Percentiles rank a stretch among this genome's conserved stretches.
phyloP scores from a whole-genome alignment of 2,888 invertebrate species.

The Mycogona germanica region DNA sequence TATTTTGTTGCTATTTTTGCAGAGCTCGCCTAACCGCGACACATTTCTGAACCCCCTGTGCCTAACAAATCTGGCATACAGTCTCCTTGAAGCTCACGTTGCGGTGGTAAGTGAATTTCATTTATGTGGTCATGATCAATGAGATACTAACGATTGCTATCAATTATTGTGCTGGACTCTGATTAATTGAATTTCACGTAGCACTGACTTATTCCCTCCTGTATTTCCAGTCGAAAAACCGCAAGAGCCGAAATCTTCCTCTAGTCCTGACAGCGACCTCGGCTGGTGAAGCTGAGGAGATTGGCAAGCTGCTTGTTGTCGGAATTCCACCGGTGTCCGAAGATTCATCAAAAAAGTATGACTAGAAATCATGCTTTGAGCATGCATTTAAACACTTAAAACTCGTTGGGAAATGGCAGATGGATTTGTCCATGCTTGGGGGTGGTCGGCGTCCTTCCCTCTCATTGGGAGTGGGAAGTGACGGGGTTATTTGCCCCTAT shows the following conservation, averaged over 20 bases:
- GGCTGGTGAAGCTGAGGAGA: neutral
- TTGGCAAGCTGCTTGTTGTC: constrained; percentile 1
- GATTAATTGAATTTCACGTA: neutral
- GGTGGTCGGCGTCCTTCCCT: too few species aligned
- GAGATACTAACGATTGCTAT: neutral
- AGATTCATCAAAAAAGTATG: constrained; percentile 14
- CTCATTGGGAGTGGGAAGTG: too few species aligned
- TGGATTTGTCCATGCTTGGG: too few species aligned
- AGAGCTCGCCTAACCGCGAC: constrained; percentile 10
- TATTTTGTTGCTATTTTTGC: neutral
- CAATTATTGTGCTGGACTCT: neutral
- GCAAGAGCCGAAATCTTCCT: constrained; percentile 10
- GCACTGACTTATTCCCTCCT: neutral
- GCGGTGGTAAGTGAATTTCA: constrained; percentile 1
- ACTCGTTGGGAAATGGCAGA: too few species aligned
- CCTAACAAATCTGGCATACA: constrained; percentile 3
- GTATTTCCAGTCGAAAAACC: constrained; percentile 8
- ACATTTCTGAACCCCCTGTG: neutral
- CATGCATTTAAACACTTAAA: neutral
- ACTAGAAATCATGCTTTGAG: neutral
- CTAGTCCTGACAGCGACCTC: constrained; percentile 2
- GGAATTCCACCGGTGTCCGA: constrained; percentile 14
- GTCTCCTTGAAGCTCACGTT: constrained; percentile 9
- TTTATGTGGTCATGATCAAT: too few species aligned
- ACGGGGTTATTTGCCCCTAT: too few species aligned